phyloP scores from a whole-genome alignment of 2,888 invertebrate genomes.

The Leptopilina drosophilae region DNA sequence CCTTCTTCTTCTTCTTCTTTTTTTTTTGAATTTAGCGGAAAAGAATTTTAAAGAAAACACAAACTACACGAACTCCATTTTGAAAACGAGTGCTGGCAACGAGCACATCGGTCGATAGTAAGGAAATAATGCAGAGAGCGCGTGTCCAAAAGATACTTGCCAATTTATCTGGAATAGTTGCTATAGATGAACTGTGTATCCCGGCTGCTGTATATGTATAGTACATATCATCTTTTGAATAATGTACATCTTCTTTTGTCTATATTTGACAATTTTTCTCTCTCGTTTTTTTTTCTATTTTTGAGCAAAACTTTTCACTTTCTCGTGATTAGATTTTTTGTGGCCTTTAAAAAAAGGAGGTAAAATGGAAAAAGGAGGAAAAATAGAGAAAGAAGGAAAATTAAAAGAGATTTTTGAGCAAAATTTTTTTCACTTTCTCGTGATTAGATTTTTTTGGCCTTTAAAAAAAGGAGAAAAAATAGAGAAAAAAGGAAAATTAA shows the following conservation, averaged over 20 bases:
- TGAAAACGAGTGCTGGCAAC: conserved; percentile 50
- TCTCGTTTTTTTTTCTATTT: background rate
- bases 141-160: conserved; percentile 58
- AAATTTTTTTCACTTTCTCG: no score
- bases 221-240: conserved; percentile 8
- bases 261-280: background rate
- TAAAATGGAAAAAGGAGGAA: no score
- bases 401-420: no score
- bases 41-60: conserved; percentile 43
- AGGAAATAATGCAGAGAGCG: conserved; percentile 59
- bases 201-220: background rate
- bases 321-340: no score
- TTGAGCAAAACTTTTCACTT: no score
- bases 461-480: no score
- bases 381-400: no score
- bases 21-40: conserved; percentile 51
- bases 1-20: conserved; percentile 45
- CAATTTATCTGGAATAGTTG: conserved; percentile 16
- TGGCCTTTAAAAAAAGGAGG: no score
- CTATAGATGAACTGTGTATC: conserved; percentile 7
- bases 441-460: no score
- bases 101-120: conserved; percentile 68
- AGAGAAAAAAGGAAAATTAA: no score
- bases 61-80: conserved; percentile 67
- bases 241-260: background rate